phyloP scores from a whole-genome alignment of 2,113 vertebrate genomes.

The Corythornis cristatus region DNA sequence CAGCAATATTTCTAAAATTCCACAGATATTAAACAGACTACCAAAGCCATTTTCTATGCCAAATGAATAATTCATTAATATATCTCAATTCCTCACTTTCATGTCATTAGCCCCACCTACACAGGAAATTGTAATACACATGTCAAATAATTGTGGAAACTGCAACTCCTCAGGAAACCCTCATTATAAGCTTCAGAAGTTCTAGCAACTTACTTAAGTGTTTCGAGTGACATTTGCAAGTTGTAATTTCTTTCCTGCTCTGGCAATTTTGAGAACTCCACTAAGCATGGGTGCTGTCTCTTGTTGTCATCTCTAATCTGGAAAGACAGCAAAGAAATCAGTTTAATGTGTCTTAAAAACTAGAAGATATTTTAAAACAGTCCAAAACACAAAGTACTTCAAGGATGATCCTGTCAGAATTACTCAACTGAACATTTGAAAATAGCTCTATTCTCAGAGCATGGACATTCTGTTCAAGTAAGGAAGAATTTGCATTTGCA shows the following conservation, averaged over 20 bases:
- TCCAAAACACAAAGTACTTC: neutral
- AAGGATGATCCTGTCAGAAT: neutral
- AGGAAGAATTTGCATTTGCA: neutral
- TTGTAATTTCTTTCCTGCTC: constrained; percentile 97
- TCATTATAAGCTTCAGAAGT: neutral
- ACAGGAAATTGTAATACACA: neutral
- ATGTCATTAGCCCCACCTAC: neutral
- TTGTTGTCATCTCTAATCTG: constrained; percentile 96
- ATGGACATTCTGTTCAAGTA: neutral
- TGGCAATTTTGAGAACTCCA: constrained; percentile 92
- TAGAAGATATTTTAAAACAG: neutral
- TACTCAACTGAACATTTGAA: neutral
- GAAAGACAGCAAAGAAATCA: constrained; percentile 6
- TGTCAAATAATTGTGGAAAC: neutral
- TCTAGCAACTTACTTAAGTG: constrained; percentile 86
- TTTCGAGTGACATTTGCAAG: constrained; percentile 96
- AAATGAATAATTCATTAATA: neutral
- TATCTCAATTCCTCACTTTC: neutral
- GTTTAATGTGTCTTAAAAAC: neutral
- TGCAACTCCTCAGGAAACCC: neutral
- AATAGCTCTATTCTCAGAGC: neutral
- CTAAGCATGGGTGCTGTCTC: constrained; percentile 94
- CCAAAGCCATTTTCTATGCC: neutral
- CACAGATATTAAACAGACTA: neutral
- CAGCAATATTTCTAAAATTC: neutral